Base-by-base conservation (phyloP, 1,140 invertebrate genomes). In the Scaptomyza montana region DNA sequence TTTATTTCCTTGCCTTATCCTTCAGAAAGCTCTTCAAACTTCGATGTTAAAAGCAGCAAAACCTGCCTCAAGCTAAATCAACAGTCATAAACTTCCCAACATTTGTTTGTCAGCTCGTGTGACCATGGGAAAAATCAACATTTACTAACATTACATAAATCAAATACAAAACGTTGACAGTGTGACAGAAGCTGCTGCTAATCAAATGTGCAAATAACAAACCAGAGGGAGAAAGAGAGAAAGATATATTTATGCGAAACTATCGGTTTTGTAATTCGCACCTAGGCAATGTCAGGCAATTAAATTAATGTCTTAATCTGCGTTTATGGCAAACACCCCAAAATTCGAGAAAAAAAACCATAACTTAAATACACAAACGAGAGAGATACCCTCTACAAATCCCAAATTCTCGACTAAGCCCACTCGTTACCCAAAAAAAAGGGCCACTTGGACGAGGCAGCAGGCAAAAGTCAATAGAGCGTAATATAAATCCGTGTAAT, bases 271-370 rank as follows among this genome's bases (percentile, higher is more conserved):
- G 12, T 13, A 45, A 57, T 61, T 70, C 73, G 62, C 77, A 79
- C 74, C 74, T 79, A 64, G 55, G 55, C 54, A 55, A 62, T 73
- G 55, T 68, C 74, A 66, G 70, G 84, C 84, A 89, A 89, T 89
- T 89, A 89, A 89, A 89, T 89, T 89, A 89, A 89, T 89, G 84
- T 89, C 85, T 80, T 89, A 89, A 89, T 89, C 84, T 89, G 80
- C 80, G 67, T 89, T 89, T 89, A 89, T 62, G 80, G 74, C 85
- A 89, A 89, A 89, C 84, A 89, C 85, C 84, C 84, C 77, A 74
- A 70, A 89, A 80, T 47, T 46, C 21, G 21, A 61, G 4, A 74
- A 2, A 50, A 8, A 12, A 8, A 62, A 8, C 13, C 43, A 68
- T 6, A 51, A 9, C 9, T 12, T 10, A 45, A 33, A 56, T 2